These are phyloP conservation scores for Squalus acanthias DNA, from an alignment of 2,797 vertebrate species.

Conservation along the genomic window DNA sequence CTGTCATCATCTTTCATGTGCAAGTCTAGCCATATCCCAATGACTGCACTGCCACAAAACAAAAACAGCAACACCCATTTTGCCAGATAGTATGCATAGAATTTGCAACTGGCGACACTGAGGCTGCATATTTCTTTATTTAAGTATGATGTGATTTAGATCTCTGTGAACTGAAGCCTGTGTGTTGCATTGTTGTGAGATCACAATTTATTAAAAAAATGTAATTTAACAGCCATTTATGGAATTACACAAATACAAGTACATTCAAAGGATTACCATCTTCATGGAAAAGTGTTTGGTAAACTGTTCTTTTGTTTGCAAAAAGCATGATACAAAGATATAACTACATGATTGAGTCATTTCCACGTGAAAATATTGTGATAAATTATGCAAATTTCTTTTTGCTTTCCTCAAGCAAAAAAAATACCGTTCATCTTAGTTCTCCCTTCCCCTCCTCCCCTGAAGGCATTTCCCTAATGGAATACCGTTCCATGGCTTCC, in stretches of 20 bases:
- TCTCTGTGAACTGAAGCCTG: neutral
- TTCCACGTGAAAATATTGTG: neutral
- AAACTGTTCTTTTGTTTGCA: neutral
- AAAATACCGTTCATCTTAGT: neutral
- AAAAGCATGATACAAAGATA: neutral
- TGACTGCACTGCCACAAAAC: neutral
- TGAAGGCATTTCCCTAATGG: neutral
- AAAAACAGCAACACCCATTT: neutral
- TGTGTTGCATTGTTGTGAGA: neutral
- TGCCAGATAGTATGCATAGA: neutral
- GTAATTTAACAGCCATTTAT: neutral
- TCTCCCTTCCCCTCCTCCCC: neutral
- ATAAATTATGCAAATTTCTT: neutral
- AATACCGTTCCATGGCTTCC: neutral
- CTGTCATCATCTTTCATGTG: neutral
- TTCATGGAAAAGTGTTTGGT: neutral
- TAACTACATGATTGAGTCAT: neutral
- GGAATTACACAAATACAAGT: neutral
- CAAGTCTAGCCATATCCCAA: neutral
- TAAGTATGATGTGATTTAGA: neutral
- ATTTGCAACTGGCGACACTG: neutral
- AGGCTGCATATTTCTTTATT: neutral
- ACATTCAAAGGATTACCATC: neutral
- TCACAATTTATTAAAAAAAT: neutral
- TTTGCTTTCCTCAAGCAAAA: neutral